phyloP scores from a whole-genome alignment of 2,797 vertebrate species.

The Acrossocheilus fasciatus region DNA sequence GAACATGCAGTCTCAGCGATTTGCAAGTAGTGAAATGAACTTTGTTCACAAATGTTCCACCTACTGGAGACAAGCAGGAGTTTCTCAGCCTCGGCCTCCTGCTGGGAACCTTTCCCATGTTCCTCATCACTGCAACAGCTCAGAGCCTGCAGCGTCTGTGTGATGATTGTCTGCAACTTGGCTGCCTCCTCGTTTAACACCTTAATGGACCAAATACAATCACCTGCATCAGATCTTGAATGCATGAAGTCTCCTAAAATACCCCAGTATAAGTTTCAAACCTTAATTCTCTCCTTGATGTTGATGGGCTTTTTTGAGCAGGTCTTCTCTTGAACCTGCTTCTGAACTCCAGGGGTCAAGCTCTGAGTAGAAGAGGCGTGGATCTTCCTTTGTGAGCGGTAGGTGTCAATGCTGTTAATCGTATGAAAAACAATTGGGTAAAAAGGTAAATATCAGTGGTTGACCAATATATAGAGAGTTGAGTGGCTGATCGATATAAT shows the following conservation, averaged over 20 bases:
- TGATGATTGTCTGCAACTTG: conserved; percentile 79
- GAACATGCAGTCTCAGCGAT: neutral
- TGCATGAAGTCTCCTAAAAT: neutral
- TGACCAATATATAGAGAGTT: neutral
- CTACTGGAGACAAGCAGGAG: conserved; percentile 82
- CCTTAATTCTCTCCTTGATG: conserved; percentile 76
- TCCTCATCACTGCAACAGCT: conserved; percentile 84
- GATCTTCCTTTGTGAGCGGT: conserved; percentile 76
- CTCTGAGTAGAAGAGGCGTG: conserved; percentile 63
- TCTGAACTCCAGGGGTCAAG: conserved; percentile 66
- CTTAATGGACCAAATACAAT: conserved; percentile 62
- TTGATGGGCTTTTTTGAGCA: conserved; percentile 62
- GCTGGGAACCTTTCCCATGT: conserved; percentile 80
- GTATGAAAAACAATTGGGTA: neutral
- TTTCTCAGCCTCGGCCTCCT: conserved; percentile 85
- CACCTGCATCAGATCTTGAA: neutral
- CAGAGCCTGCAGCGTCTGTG: conserved; percentile 82
- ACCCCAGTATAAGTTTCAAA: conserved; percentile 48
- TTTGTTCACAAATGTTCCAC: conserved; percentile 32
- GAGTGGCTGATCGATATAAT: neutral
- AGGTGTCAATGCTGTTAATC: conserved; percentile 76
- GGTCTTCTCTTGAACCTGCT: conserved; percentile 60
- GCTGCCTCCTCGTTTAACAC: conserved; percentile 77
- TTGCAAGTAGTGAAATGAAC: neutral
- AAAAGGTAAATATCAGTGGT: neutral